These are phyloP conservation scores for Actinia equina DNA, from an alignment of 64 coral and sea anemone species.

Conservation along the genomic window DNA sequence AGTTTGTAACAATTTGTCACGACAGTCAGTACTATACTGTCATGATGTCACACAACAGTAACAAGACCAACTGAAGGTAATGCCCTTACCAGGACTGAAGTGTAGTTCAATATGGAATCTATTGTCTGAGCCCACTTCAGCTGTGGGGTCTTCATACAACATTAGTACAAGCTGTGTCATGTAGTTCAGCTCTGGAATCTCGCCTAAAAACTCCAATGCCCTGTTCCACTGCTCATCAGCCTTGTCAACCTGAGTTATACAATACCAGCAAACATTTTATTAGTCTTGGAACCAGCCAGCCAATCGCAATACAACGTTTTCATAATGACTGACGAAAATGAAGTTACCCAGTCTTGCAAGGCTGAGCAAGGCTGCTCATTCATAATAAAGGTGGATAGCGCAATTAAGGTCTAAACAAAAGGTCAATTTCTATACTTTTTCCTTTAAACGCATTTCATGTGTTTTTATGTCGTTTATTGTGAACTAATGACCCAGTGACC, in stretches of 20 bases:
- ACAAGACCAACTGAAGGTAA: background rate
- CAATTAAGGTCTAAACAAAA: too few relatives aligned
- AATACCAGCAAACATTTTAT: background rate
- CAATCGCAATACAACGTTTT: too few relatives aligned
- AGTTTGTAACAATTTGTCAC: background rate
- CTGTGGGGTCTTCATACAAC: constrained; percentile 93
- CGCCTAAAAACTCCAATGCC: constrained; percentile 72
- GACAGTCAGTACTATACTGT: background rate
- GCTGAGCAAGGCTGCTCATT: too few relatives aligned
- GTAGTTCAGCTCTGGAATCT: constrained; percentile 92
- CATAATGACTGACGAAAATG: too few relatives aligned
- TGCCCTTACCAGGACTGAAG: constrained; percentile 71
- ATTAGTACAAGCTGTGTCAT: constrained; percentile 97
- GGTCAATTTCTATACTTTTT: too few relatives aligned
- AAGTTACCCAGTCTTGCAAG: too few relatives aligned
- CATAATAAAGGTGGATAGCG: too few relatives aligned
- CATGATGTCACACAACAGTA: background rate
- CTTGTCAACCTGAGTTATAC: background rate
- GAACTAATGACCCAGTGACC: too few relatives aligned
- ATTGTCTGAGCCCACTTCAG: constrained; percentile 68
- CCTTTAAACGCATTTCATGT: too few relatives aligned
- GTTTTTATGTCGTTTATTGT: too few relatives aligned
- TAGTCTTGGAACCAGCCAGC: too few relatives aligned
- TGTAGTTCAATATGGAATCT: constrained; percentile 95
- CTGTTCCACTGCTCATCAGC: constrained; percentile 71